These are phyloP conservation scores for Nephrotoma guestfalica DNA, from an alignment of 2,888 invertebrate genomes.

Conservation along the genomic window DNA sequence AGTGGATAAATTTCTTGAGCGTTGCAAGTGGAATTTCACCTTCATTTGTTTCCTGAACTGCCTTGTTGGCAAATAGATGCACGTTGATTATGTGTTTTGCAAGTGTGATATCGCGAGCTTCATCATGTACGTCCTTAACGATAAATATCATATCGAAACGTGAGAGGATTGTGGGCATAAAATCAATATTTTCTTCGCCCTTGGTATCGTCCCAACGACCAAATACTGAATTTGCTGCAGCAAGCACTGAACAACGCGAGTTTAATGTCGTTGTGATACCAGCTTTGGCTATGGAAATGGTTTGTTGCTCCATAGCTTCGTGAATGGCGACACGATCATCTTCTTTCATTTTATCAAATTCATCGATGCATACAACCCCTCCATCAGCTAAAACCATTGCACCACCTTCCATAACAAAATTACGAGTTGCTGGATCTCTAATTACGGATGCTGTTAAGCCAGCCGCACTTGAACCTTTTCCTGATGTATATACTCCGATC, in stretches of 20 bases:
- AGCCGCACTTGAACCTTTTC: conserved; percentile 99
- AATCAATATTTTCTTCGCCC: conserved; percentile 96
- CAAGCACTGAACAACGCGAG: conserved; percentile 96
- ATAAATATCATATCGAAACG: conserved; percentile 99
- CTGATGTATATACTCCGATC: conserved; percentile 93
- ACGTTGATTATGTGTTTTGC: conserved; percentile 96
- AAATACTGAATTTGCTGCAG: conserved; percentile 96
- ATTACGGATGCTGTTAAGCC: conserved; percentile 96
- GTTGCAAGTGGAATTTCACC: conserved; percentile 76
- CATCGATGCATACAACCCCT: conserved; percentile 98
- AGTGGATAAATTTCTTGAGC: conserved; percentile 85
- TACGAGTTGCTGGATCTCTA: conserved; percentile 79
- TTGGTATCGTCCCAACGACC: conserved; percentile 98
- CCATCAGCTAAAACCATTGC: conserved; percentile 99
- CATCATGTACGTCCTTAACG: conserved; percentile 92
- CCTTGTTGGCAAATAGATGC: conserved; percentile 72
- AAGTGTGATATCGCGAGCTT: conserved; percentile 69
- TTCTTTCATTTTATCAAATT: conserved; percentile 99
- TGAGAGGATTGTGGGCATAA: conserved; percentile 99
- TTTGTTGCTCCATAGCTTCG: conserved; percentile 99
- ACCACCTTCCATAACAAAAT: conserved; percentile 96
- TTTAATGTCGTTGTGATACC: conserved; percentile 98
- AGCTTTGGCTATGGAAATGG: conserved; percentile 98
- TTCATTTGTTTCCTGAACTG: conserved; percentile 38
- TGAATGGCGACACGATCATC: conserved; percentile 99